Evolutionary conservation across 2,888 invertebrate species (phyloP).

Genomic region (Plagiodera versicolora): DNA sequence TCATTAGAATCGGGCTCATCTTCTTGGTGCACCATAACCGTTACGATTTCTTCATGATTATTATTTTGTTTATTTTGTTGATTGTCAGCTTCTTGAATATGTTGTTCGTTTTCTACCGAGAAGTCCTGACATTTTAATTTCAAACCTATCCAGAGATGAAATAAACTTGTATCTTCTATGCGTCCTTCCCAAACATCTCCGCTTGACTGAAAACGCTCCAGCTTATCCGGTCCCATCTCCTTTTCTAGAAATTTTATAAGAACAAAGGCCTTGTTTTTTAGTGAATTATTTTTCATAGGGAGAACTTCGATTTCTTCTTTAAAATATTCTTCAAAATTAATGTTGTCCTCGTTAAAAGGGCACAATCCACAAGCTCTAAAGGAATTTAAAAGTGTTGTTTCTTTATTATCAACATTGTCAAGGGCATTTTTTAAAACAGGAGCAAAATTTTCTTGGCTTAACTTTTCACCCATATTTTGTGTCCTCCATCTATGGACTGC

Average conservation of each 20-base stretch:
- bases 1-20: background rate
- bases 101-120: background rate
- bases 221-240: too few species aligned
- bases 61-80: background rate
- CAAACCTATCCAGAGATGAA: background rate
- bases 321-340: background rate
- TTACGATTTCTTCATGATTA: background rate
- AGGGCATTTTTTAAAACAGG: background rate
- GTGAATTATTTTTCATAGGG: background rate
- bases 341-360: slow-evolving; percentile 5
- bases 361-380: slow-evolving; percentile 1
- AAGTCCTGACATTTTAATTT: background rate
- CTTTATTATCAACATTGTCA: slow-evolving; percentile 8
- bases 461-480: slow-evolving; percentile 6
- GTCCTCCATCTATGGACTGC: slow-evolving; percentile 8
- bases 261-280: background rate
- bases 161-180: background rate
- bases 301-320: slow-evolving; percentile 6
- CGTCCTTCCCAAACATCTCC: background rate
- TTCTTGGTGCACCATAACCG: background rate
- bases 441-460: background rate
- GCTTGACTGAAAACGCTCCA: too few species aligned
- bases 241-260: too few species aligned
- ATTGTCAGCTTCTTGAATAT: background rate
- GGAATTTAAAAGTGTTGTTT: slow-evolving; percentile 8